Evolutionary conservation across 1,140 invertebrate genomes (phyloP).

Genomic region (Aphaenogaster floridana): DNA sequence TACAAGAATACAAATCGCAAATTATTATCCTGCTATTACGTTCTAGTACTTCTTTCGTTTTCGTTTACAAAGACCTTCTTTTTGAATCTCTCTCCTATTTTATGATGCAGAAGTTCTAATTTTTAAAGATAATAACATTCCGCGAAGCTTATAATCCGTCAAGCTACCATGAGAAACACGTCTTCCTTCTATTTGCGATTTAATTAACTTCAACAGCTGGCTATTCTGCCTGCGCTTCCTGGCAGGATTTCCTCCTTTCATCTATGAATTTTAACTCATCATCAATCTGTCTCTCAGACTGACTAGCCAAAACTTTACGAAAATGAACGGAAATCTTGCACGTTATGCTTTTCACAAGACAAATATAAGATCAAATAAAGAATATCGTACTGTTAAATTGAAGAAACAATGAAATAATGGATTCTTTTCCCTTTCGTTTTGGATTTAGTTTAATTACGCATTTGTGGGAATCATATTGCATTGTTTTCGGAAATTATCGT

Average conservation of each 20-base stretch:
- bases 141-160: slow-evolving; percentile 62
- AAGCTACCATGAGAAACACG: slow-evolving; percentile 59
- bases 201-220: slow-evolving; percentile 71
- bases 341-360: neutral
- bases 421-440: neutral
- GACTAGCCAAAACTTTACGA: neutral
- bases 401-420: neutral
- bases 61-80: neutral
- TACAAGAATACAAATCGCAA: neutral
- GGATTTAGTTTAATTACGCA: neutral
- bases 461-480: neutral
- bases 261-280: slow-evolving; percentile 41
- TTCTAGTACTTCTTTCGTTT: neutral
- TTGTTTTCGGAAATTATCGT: neutral
- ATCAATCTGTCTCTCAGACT: slow-evolving; percentile 17
- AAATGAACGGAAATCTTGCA: neutral
- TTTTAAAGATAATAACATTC: slow-evolving; percentile 44
- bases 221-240: slow-evolving; percentile 62
- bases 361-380: neutral
- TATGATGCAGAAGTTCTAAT: slow-evolving; percentile 21
- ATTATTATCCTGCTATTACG: neutral
- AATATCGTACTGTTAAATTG: neutral
- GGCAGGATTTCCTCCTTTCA: slow-evolving; percentile 41
- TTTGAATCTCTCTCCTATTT: neutral
- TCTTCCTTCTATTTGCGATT: slow-evolving; percentile 71